These are phyloP conservation scores for Panulirus ornatus DNA, from an alignment of 1,140 invertebrate genomes.

Conservation along the genomic window DNA sequence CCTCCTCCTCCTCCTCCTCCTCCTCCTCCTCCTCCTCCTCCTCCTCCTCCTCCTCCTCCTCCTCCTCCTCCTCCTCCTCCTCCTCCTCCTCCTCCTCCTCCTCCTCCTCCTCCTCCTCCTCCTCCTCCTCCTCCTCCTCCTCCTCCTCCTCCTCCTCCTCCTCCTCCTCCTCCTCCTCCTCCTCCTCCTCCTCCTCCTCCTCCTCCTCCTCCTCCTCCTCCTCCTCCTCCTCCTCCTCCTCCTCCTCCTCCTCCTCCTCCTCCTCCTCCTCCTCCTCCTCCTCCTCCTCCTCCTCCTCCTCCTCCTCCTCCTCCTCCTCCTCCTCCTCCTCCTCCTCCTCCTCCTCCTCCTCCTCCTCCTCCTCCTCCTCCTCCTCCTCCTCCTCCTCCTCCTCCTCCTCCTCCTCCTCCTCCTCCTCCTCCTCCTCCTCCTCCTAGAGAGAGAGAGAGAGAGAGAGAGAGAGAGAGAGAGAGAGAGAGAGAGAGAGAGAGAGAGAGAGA, in stretches of 20 bases:
- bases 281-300: background rate
- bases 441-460: no score
- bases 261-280: background rate
- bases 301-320: background rate
- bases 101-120: background rate
- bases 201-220: background rate
- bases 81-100: background rate
- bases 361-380: background rate
- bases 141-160: background rate
- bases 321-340: background rate
- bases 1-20: background rate
- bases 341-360: background rate
- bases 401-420: no score
- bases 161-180: background rate
- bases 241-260: slow-evolving; percentile 4
- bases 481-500: no score
- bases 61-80: background rate
- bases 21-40: no score
- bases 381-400: background rate
- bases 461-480: no score
- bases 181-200: background rate
- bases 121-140: background rate
- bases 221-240: background rate
- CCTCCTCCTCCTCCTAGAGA: no score
- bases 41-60: no score